phyloP scores from a whole-genome alignment of 1,140 invertebrate species.

The Neotoxoptera formosana region DNA sequence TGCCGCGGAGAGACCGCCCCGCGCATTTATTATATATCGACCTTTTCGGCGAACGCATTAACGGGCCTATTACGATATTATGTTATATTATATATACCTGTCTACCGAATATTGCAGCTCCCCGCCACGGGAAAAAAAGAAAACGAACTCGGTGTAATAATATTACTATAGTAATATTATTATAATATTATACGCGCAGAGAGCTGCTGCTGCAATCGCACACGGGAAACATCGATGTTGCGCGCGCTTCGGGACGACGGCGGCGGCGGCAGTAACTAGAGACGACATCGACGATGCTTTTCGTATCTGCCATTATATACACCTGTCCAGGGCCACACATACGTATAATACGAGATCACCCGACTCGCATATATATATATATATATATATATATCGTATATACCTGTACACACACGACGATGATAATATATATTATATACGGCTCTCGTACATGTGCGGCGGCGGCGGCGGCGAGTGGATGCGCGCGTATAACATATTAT shows the following conservation, averaged over 20 bases:
- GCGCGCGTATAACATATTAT: too few species aligned
- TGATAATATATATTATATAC: neutral
- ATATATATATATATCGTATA: neutral
- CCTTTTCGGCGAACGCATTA: neutral
- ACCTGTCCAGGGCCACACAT: slow-evolving; percentile 52
- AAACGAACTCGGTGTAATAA: neutral
- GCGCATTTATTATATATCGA: too few species aligned
- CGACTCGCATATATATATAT: neutral
- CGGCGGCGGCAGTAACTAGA: neutral
- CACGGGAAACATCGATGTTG: neutral
- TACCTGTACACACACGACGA: neutral
- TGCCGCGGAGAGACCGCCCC: neutral
- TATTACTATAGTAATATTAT: too few species aligned
- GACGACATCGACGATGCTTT: slow-evolving; percentile 44
- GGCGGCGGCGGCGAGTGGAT: neutral
- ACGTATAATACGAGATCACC: neutral
- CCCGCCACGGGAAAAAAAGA: neutral
- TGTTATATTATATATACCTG: neutral
- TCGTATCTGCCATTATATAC: slow-evolving; percentile 53
- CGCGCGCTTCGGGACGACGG: too few species aligned
- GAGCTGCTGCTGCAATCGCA: too few species aligned
- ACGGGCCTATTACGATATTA: neutral
- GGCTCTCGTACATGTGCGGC: neutral
- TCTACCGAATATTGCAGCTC: neutral
- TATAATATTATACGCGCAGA: neutral